Evolutionary conservation across 2,113 vertebrate genomes (phyloP).

Genomic region (Cryptomyrus ogoouensis): DNA sequence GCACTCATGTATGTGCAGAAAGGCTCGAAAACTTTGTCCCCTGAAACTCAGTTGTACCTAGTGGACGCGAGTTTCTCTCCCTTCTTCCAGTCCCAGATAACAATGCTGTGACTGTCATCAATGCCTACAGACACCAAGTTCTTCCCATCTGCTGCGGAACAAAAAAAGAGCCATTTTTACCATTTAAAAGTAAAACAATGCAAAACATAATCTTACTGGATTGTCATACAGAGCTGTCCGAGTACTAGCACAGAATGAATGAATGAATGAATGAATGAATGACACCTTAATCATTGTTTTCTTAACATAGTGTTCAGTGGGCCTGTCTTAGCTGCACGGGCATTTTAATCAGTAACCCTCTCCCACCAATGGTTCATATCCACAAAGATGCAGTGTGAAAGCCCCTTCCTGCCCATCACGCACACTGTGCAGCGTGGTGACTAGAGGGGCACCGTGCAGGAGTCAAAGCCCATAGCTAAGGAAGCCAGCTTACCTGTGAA

Average conservation of each 20-base stretch:
- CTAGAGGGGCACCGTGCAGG: neutral
- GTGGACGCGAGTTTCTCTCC: slow-evolving; percentile 87
- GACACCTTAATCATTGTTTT: neutral
- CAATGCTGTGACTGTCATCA: slow-evolving; percentile 85
- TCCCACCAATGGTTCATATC: neutral
- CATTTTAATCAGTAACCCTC: neutral
- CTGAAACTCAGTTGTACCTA: slow-evolving; percentile 59
- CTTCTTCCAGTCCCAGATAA: slow-evolving; percentile 97
- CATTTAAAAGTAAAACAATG: neutral
- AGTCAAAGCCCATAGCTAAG: neutral
- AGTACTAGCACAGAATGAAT: neutral
- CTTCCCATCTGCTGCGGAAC: slow-evolving; percentile 81
- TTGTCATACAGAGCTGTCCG: neutral
- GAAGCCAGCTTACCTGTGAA: slow-evolving; percentile 74
- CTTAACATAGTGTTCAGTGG: neutral
- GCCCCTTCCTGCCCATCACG: neutral
- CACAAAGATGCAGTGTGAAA: neutral
- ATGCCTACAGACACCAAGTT: slow-evolving; percentile 84
- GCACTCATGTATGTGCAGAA: too few species aligned
- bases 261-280: neutral
- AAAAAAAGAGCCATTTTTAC: neutral
- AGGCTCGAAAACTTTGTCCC: neutral
- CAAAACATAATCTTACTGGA: neutral
- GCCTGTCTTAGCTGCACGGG: neutral
- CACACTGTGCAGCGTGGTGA: neutral